phyloP scores from a whole-genome alignment of 2,113 vertebrate genomes.

The Chitala chitala region DNA sequence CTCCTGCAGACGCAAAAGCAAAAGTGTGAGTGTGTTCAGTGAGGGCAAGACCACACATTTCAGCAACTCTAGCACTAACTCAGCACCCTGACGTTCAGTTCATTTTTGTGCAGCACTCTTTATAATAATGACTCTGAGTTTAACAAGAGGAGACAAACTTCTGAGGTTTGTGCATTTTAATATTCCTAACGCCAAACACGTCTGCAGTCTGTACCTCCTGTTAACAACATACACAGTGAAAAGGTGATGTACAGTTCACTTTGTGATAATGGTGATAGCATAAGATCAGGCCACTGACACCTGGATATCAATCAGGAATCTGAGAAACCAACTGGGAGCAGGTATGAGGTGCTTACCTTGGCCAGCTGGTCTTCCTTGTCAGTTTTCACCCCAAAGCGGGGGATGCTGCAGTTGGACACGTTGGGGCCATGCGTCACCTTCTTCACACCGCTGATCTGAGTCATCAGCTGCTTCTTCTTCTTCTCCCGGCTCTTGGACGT shows the following conservation, averaged over 20 bases:
- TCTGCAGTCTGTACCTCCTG: too few species aligned
- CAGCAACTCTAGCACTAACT: neutral
- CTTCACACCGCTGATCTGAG: constrained; percentile 90
- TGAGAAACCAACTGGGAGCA: neutral
- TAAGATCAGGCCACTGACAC: too few species aligned
- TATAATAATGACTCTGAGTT: too few species aligned
- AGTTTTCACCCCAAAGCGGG: constrained; percentile 88
- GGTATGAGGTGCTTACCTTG: constrained; percentile 61
- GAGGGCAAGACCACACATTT: neutral
- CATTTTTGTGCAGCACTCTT: neutral
- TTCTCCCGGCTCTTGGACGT: constrained; percentile 89
- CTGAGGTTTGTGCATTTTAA: too few species aligned
- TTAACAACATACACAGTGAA: neutral
- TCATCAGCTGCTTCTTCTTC: constrained; percentile 93
- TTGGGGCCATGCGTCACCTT: constrained; percentile 84
- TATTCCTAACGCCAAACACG: too few species aligned
- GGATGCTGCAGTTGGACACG: constrained; percentile 75
- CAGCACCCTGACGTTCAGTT: neutral
- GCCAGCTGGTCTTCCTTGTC: constrained; percentile 91
- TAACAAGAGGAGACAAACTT: too few species aligned
- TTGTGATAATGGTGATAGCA: neutral
- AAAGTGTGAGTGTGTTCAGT: neutral
- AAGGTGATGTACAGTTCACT: neutral
- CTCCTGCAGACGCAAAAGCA: constrained; percentile 63
- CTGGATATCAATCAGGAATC: too few species aligned